Conservation (phyloP, 1,140 invertebrate genomes). For the Teleopsis dalmanni region DNA sequence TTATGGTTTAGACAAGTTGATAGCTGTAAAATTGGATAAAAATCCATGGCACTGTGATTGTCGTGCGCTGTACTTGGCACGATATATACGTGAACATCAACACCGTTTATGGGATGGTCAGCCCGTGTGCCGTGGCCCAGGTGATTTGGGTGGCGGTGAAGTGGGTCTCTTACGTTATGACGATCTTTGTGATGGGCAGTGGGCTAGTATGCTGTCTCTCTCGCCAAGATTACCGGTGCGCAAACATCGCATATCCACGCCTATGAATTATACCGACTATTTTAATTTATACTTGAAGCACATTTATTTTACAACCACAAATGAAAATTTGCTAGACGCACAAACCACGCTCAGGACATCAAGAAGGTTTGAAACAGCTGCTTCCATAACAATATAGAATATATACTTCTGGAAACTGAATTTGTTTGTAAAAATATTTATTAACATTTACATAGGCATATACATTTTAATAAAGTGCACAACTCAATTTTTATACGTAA, state of each 20-base stretch:
- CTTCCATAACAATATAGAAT: too few species aligned
- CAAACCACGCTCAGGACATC: too few species aligned
- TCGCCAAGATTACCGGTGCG: slow-evolving; percentile 56
- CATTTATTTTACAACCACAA: slow-evolving; percentile 33
- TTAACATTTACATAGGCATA: too few species aligned
- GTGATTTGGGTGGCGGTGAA: slow-evolving; percentile 45
- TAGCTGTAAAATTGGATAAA: slow-evolving; percentile 66
- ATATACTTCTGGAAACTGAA: too few species aligned
- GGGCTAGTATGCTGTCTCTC: slow-evolving; percentile 74
- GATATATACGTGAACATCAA: slow-evolving; percentile 56
- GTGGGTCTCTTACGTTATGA: slow-evolving; percentile 61
- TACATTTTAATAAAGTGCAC: too few species aligned
- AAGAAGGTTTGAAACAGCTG: too few species aligned
- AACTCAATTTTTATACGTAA: too few species aligned
- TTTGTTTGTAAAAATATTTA: too few species aligned
- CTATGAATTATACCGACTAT: slow-evolving; percentile 42
- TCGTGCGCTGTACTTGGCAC: slow-evolving; percentile 63
- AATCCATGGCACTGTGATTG: slow-evolving; percentile 87
- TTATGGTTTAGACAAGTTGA: slow-evolving; percentile 57
- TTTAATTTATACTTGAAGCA: slow-evolving; percentile 41
- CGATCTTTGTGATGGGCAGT: slow-evolving; percentile 72
- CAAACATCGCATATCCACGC: slow-evolving; percentile 35
- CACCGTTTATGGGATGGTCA: slow-evolving; percentile 66
- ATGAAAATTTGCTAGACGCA: too few species aligned
- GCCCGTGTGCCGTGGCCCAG: slow-evolving; percentile 68